Evolutionary conservation across 2,113 vertebrate genomes (phyloP).

Genomic region (Beaufortia kweichowensis): DNA sequence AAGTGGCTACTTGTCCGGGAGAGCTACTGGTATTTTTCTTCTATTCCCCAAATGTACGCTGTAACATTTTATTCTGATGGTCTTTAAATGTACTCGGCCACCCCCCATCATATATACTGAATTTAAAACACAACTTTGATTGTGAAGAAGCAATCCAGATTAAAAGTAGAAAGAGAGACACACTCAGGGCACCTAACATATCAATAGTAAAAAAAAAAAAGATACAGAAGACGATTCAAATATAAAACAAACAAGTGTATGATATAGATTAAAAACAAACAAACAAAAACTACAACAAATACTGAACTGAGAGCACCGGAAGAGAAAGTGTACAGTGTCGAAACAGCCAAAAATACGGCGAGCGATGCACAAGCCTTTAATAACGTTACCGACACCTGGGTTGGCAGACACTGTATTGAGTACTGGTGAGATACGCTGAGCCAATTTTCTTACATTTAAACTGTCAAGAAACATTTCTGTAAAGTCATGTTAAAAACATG

Average conservation of each 20-base stretch:
- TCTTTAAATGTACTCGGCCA: not conserved
- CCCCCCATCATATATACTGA: slow-evolving; percentile 25
- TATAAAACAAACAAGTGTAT: slow-evolving; percentile 46
- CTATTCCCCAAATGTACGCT: too few species aligned
- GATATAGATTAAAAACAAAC: slow-evolving; percentile 51
- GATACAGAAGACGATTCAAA: slow-evolving; percentile 41
- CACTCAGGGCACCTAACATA: slow-evolving; percentile 27
- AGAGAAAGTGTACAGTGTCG: slow-evolving; percentile 44
- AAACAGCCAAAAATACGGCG: slow-evolving; percentile 42
- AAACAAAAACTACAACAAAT: slow-evolving; percentile 55
- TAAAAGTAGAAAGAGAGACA: slow-evolving; percentile 32
- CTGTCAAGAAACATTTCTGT: slow-evolving; percentile 17
- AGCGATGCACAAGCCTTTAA: slow-evolving; percentile 32
- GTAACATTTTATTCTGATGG: not conserved
- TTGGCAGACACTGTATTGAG: not conserved
- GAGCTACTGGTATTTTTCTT: not conserved
- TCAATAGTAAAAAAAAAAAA: slow-evolving; percentile 40
- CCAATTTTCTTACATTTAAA: slow-evolving; percentile 20
- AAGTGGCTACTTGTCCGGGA: not conserved
- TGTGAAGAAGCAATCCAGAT: too few species aligned
- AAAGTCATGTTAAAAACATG: slow-evolving; percentile 14
- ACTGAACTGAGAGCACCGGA: slow-evolving; percentile 51
- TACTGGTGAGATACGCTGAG: slow-evolving; percentile 17
- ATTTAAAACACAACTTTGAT: slow-evolving; percentile 35
- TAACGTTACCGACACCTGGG: slow-evolving; percentile 34